These are phyloP conservation scores for Helarctos malayanus DNA, from an alignment of 2,797 vertebrate genomes.

Conservation along the genomic window DNA sequence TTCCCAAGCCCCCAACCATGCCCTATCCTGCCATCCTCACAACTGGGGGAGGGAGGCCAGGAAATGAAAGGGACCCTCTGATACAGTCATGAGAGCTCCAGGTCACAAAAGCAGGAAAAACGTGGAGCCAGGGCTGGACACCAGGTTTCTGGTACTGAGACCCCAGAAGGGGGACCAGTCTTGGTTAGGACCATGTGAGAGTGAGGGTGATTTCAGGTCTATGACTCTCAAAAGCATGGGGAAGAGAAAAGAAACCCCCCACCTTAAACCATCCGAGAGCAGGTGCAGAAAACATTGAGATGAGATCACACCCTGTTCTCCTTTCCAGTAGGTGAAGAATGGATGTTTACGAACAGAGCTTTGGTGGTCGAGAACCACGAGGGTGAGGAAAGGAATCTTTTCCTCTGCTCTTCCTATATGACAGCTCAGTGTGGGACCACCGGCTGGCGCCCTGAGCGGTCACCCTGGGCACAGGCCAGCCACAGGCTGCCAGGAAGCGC, in stretches of 20 bases:
- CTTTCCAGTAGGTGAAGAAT: neutral
- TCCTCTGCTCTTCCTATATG: neutral
- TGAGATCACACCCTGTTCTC: neutral
- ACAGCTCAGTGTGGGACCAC: neutral
- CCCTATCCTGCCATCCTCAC: too few relatives aligned
- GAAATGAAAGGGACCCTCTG: neutral
- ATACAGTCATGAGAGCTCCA: neutral
- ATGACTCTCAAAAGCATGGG: neutral
- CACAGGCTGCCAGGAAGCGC: too few relatives aligned
- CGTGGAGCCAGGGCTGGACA: too few relatives aligned
- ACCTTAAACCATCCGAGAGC: neutral
- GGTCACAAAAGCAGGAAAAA: neutral
- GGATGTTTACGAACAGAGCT: neutral
- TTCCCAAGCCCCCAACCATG: accelerated
- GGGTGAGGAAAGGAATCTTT: neutral
- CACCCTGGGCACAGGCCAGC: too few relatives aligned
- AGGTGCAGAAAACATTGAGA: neutral
- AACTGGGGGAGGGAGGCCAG: neutral
- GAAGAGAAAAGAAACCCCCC: neutral
- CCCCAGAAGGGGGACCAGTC: neutral
- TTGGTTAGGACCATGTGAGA: too few relatives aligned
- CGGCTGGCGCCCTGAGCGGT: neutral
- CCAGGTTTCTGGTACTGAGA: neutral
- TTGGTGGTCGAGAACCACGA: neutral
- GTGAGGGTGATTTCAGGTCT: neutral